Evolutionary conservation across 2,888 invertebrate species (phyloP), one percentile per base, ranked within the genome.

Genomic region (Acrobasis consociella): DNA sequence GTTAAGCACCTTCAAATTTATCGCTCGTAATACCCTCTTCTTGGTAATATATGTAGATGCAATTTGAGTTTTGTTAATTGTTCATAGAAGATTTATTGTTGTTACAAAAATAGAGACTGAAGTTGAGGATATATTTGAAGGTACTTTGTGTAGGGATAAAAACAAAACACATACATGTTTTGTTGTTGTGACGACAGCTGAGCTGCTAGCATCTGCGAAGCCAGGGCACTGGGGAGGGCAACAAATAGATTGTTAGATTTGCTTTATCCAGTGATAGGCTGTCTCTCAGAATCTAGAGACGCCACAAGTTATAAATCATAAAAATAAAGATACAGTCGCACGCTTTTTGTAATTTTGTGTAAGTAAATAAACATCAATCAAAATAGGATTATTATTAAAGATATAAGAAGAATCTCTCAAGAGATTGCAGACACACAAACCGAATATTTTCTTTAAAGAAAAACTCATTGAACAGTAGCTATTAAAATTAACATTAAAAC

Each of bases 151-250:
- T 81, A 81, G 80, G 82, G 85, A 79, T 78, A 82, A 81, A 85
- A 91, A 91, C 90, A 92, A 90, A 92, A 92, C 89, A 97, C 97
- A 94, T 97, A 97, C 97, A 97, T 97, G 95, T 96, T 96, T 95
- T 97, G 97, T 94, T 97, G 97, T 94, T 97, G 97, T 93, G 97
- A 96, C 92, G 96, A 96, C 93, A 97, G 95, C 95, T 97, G 97
- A 94, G 96, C 95, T 94, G 97, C 97, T 95, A 97, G 96, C 97
- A 97, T 97, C 97, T 97, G 97, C 94, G 97, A 96, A 95, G 97
- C 97, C 95, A 97, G 97, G 96, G 97, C 97, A 97, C 97, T 97
- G 96, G 95, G 95, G 94, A 96, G 94, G 94, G 90, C 93, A 94
- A 91, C 85, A 91, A 82, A 87, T 84, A 77, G 82, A 80, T 82